Conservation (phyloP, 2,888 invertebrate species). For the Melangyna quadrimaculata region DNA sequence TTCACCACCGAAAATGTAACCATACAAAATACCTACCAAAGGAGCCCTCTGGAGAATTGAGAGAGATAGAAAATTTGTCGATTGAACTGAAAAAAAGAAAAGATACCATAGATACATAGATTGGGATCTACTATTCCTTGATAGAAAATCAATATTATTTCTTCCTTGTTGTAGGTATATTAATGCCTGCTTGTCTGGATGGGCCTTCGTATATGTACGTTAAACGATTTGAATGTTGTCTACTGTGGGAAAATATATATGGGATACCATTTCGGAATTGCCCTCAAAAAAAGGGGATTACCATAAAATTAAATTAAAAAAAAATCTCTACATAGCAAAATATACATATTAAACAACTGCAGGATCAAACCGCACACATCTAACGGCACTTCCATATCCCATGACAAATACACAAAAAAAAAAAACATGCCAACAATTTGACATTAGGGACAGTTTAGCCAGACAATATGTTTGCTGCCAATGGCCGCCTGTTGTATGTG, state of each 20-base stretch:
- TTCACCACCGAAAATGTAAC: not conserved
- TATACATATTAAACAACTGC: not conserved
- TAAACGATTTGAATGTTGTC: not conserved
- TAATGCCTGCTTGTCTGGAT: not conserved
- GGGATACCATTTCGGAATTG: not conserved
- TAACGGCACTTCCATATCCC: not conserved
- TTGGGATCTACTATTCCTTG: conserved; percentile 43
- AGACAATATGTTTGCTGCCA: conserved; percentile 20
- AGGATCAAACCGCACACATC: not conserved
- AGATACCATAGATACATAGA: conserved; percentile 21
- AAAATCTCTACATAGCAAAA: not conserved
- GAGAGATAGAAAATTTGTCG: conserved; percentile 8
- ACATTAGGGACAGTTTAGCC: conserved; percentile 24
- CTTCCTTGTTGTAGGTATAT: conserved; percentile 11
- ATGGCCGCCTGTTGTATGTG: conserved; percentile 28
- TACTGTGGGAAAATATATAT: not conserved
- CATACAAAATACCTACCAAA: not conserved
- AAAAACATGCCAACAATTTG: conserved; percentile 13
- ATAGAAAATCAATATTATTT: conserved; percentile 47
- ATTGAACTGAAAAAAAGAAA: conserved; percentile 7
- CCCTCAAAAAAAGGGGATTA: not conserved
- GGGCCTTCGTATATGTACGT: not conserved
- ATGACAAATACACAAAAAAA: not conserved
- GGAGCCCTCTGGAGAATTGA: not conserved
- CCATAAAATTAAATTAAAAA: not conserved